Conservation (phyloP, 2,888 invertebrate species). For the Palloptera scutellata region DNA sequence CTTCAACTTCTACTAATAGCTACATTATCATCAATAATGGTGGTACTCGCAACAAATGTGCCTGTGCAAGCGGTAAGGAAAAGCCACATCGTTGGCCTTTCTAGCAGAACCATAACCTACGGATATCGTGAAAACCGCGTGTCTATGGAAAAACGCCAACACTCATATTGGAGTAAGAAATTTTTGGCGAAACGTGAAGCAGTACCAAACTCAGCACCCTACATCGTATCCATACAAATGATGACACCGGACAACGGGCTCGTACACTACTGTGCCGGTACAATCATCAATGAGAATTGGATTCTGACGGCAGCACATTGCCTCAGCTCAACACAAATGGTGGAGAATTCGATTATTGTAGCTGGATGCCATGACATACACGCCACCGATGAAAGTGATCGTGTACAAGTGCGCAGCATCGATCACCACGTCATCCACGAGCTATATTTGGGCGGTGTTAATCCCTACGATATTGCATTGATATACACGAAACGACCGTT, state of each 20-base stretch:
- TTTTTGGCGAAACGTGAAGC: constrained; percentile 59
- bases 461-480: constrained; percentile 61
- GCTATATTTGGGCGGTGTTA: constrained; percentile 57
- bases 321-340: constrained; percentile 49
- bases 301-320: constrained; percentile 62
- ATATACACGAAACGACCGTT: constrained; percentile 57
- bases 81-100: constrained; percentile 4
- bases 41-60: constrained; percentile 47
- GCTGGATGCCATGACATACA: constrained; percentile 60
- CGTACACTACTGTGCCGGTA: constrained; percentile 61
- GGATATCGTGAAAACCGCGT: constrained; percentile 52
- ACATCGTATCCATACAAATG: constrained; percentile 58
- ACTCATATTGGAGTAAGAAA: constrained; percentile 53
- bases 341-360: constrained; percentile 55
- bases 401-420: constrained; percentile 55
- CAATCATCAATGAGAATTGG: constrained; percentile 61
- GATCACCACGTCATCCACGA: constrained; percentile 58
- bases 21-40: constrained; percentile 54
- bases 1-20: constrained; percentile 49
- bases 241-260: constrained; percentile 50
- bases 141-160: constrained; percentile 38
- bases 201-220: constrained; percentile 58
- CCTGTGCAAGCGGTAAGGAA: constrained; percentile 38
- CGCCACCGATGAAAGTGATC: constrained; percentile 43
- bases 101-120: constrained; percentile 27